Evolutionary conservation across 2,797 vertebrate genomes (phyloP), one percentile per base, ranked within the genome.

Genomic region (Australoheros facetus): DNA sequence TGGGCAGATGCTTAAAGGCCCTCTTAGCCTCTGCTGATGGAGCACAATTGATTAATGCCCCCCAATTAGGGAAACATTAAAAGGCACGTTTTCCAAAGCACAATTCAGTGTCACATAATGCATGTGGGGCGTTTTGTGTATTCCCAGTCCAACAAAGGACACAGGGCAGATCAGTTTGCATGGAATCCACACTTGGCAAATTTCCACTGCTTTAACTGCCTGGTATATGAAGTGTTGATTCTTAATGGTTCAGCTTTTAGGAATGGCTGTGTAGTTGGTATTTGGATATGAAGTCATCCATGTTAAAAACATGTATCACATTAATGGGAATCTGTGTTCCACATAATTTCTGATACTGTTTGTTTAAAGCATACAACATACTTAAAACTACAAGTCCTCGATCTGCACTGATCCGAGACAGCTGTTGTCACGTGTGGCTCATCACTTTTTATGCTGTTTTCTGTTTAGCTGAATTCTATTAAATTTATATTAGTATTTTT

Each of bases 21-120:
- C 85, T 80, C 89, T 93, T 91, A 93, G 91, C 87, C 91, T 90
- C 86, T 80, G 94, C 85, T 94, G 94, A 95, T 93, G 92, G 94
- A 95, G 90, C 73, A 80, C 91, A 92, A 93, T 94, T 95, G 95
- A 96, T 95, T 95, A 93, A 95, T 95, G 93, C 81, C 81, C 89
- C 82, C 88, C 94, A 96, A 95, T 96, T 95, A 96, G 89, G 87
- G 88, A 91, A 87, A 94, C 94, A 95, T 94, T 94, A 93, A 95
- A 95, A 95, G 93, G 71, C 74, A 84, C 79, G 72, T 93, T 93
- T 93, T 91, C 92, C 76, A 87, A 87, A 93, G 94, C 90, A 91
- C 90, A 91, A 91, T 87, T 87, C 83, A 69, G 84, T 85, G 90
- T 89, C 90, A 71, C 78, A 86, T 91, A 89, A 92, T 89, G 87